Conservation (phyloP, 2,113 vertebrate species). For the Scomber scombrus region DNA sequence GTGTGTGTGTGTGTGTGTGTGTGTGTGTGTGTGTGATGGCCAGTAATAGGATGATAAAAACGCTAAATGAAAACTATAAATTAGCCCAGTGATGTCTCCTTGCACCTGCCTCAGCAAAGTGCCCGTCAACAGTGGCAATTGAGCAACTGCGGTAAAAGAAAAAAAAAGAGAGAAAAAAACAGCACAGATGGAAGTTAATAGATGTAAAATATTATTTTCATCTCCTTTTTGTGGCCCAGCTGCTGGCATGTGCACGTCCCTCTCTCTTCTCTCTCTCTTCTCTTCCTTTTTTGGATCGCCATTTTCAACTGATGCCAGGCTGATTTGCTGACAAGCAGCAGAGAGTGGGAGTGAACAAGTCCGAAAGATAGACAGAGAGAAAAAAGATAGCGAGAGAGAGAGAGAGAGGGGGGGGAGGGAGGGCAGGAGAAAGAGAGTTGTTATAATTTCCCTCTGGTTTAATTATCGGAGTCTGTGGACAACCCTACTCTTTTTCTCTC, state of each 20-base stretch:
- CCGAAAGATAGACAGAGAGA: constrained; percentile 25
- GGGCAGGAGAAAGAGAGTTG: constrained; percentile 5
- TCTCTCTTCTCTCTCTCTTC: constrained; percentile 3
- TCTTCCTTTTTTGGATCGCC: constrained; percentile 36
- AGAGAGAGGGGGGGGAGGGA: background rate
- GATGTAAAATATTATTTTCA: constrained; percentile 47
- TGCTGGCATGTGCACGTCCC: constrained; percentile 9
- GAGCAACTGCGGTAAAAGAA: constrained; percentile 14
- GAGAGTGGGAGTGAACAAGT: constrained; percentile 41
- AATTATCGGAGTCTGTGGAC: constrained; percentile 76
- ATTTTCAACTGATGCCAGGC: constrained; percentile 58
- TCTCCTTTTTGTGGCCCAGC: constrained; percentile 36
- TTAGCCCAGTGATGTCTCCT: constrained; percentile 38
- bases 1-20: no score
- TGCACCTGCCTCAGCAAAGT: constrained; percentile 37
- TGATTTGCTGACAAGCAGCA: constrained; percentile 60
- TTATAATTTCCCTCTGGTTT: constrained; percentile 80
- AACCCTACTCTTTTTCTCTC: constrained; percentile 34
- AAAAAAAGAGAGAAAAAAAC: background rate
- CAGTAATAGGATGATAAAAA: constrained; percentile 58
- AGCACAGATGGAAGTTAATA: constrained; percentile 48
- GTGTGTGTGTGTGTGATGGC: constrained; percentile 26
- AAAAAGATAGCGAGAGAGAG: background rate
- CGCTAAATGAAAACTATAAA: constrained; percentile 67
- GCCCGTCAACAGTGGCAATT: constrained; percentile 1